Evolutionary conservation across 1,140 invertebrate species (phyloP).

Genomic region (Choristoneura fumiferana): DNA sequence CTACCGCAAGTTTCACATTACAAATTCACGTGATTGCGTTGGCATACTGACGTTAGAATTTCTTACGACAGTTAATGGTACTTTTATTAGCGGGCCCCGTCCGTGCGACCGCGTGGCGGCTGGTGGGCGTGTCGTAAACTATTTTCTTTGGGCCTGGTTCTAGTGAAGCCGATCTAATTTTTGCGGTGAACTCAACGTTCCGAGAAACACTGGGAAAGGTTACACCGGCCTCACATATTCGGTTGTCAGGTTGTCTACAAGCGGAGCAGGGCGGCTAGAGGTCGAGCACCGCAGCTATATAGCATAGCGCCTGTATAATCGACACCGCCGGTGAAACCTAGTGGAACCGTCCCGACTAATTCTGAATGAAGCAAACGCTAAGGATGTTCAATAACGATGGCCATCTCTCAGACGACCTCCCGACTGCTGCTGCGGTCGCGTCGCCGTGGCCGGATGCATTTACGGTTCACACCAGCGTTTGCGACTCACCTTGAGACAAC

Average conservation of each 20-base stretch:
- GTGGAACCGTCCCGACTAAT: no score
- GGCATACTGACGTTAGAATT: conserved; percentile 40
- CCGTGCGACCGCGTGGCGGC: conserved; percentile 48
- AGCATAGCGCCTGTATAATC: background rate
- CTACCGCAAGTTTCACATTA: conserved; percentile 45
- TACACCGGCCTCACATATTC: conserved; percentile 7
- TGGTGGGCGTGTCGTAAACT: conserved; percentile 63
- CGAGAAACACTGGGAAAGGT: conserved; percentile 34
- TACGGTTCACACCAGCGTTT: conserved; percentile 22
- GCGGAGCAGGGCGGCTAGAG: conserved; percentile 15
- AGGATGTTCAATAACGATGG: no score
- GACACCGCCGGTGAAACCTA: no score
- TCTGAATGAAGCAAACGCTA: no score
- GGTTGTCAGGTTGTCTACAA: conserved; percentile 18
- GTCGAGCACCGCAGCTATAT: conserved; percentile 15
- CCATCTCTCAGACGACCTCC: background rate
- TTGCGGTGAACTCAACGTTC: conserved; percentile 47
- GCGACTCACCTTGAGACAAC: conserved; percentile 38
- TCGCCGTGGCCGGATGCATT: conserved; percentile 10
- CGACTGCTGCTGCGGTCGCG: background rate
- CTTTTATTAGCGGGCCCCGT: conserved; percentile 52
- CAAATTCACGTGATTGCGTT: conserved; percentile 53
- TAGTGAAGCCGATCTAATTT: conserved; percentile 48
- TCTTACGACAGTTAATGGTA: conserved; percentile 46
- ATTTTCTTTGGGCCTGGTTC: conserved; percentile 50